Evolutionary conservation across 2,888 invertebrate species (phyloP), one percentile per base, ranked within the genome.

Genomic region (Phalera bucephala): DNA sequence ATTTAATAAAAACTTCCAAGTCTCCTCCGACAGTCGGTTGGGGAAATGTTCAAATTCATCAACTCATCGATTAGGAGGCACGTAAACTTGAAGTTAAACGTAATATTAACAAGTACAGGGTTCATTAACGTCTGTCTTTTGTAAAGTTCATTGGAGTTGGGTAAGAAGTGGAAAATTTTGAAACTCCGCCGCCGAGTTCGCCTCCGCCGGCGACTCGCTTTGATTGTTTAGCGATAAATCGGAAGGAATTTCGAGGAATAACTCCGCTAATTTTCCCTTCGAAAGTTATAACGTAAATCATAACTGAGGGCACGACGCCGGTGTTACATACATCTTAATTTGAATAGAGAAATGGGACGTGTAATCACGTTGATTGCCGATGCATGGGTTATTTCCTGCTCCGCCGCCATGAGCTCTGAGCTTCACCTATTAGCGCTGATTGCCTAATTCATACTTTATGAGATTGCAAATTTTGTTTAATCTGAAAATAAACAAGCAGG

Each of bases 51-150:
- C 33, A 56, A 62, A 64, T 55, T 43, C 52, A 47, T 50, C 45
- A 57, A 53, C 47, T 55, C 58, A 66, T 68, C 67, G 69, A 73
- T 72, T 65, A 68, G 58, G 63, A 68, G 65, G 66, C 65, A 60
- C 67, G 59, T 51, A 59, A 71, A 65, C 54, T 60, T 48, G 48
- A 71, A 76, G 64, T 72, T 72, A 62, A 70, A 70, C 60, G 63
- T 62, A 57, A 72, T 77, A 74, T 78, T 70, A 77, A 72, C 72
- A 74, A 73, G 65, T 69, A 65, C 52, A 56, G 50, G 64, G 69
- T 79, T 77, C 77, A 77, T 80, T 78, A 80, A 60, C 65, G 74
- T 67, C 70, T 70, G 65, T 70, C 77, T 73, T 72, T 71, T 65
- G 72, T 60, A 55, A 70, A 74, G 61, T 72, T 68, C 46, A 38